Evolutionary conservation across 2,797 vertebrate species (phyloP).

Genomic region (Moxostoma hubbsi): DNA sequence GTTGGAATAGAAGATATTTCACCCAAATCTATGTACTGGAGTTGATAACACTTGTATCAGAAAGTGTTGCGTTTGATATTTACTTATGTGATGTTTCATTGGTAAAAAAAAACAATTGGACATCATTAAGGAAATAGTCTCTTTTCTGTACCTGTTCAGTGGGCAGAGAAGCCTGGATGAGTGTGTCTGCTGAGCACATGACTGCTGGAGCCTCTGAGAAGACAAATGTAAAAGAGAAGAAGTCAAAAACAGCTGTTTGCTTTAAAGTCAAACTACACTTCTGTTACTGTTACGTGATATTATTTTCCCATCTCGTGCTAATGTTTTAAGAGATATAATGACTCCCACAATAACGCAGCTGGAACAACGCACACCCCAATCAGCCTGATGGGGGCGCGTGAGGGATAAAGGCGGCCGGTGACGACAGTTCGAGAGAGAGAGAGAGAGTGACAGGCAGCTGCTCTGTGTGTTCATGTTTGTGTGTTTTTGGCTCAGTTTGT

Average conservation of each 20-base stretch:
- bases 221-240: constrained; percentile 15
- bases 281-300: constrained; percentile 8
- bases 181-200: constrained; percentile 68
- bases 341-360: neutral
- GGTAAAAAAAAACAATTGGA: too few species aligned
- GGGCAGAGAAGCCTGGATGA: constrained; percentile 59
- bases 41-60: too few species aligned
- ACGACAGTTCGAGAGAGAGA: too few species aligned
- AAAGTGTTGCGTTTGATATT: too few species aligned
- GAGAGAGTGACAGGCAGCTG: too few species aligned
- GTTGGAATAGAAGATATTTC: neutral
- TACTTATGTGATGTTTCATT: too few species aligned
- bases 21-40: neutral
- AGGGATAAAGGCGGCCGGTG: too few species aligned
- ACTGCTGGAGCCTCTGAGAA: constrained; percentile 52
- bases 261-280: neutral
- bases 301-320: constrained; percentile 9
- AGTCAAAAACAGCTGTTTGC: neutral
- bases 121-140: too few species aligned
- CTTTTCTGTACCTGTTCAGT: constrained; percentile 50
- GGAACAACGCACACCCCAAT: too few species aligned
- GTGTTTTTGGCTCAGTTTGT: too few species aligned
- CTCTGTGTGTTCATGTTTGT: too few species aligned
- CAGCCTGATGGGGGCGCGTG: too few species aligned
- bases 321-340: constrained; percentile 16